Base-by-base conservation (phyloP, 2,797 vertebrate species). In the Sandelia bainsii region DNA sequence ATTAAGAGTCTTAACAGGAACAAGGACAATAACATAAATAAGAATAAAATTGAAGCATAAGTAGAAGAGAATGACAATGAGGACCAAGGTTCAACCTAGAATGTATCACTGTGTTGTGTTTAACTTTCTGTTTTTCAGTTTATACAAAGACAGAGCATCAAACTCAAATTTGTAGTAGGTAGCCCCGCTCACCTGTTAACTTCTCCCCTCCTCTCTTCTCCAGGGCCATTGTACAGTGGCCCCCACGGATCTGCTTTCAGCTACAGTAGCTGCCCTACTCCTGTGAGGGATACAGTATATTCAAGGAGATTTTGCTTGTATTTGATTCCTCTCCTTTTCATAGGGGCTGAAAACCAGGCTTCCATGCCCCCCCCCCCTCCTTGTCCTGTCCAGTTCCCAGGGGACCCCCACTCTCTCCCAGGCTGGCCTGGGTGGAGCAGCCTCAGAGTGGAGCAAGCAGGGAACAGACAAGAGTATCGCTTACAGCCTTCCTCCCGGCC, bases 401-500 rank as follows among this genome's bases (percentile, higher is more conserved):
- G 94, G 92, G 94, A 94, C 93, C 91, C 93, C 93, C 90, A 93
- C 93, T 95, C 94, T 95, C 93, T 95, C 91, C 92, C 90, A 87
- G 91, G 93, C 87, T 84, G 89, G 82, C 84, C 88, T 94, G 94
- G 95, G 94, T 95, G 95, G 95, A 95, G 93, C 89, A 87, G 93
- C 89, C 91, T 89, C 85, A 88, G 92, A 95, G 92, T 92, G 92
- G 93, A 94, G 91, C 91, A 93, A 92, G 92, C 91, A 90, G 89
- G 88, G 89, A 94, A 91, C 91, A 95, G 93, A 95, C 95, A 96
- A 95, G 94, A 93, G 84, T 96, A 96, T 96, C 94, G 5, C 85
- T 95, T 96, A 93, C 95, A 91, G 85, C 81, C 83, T 84, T 81
- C 82, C 75, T 86, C 74, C 71, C 46, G 61, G 79, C 72, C 81